Percentiles rank a stretch among this genome's conserved stretches.
These are phyloP conservation scores for Drosophila miranda DNA, from an alignment of 1,140 invertebrate genomes.

Conservation along the genomic window DNA sequence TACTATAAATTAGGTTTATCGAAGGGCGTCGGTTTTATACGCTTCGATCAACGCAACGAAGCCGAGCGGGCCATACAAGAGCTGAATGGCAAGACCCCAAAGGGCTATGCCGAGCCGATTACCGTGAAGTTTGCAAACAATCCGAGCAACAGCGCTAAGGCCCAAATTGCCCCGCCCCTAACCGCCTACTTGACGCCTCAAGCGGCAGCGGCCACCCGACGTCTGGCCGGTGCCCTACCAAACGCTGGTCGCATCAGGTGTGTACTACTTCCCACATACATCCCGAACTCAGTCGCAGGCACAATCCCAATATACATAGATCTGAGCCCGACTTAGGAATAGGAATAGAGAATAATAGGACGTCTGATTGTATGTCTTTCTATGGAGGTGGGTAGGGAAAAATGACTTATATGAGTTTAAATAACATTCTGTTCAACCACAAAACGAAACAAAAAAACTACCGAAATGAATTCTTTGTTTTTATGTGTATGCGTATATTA, in stretches of 20 bases:
- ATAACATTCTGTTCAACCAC: neutral
- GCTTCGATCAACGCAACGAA: slow-evolving; percentile 85
- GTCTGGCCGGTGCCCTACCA: slow-evolving; percentile 74
- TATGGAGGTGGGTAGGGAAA: too few species aligned
- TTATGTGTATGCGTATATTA: neutral
- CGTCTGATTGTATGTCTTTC: neutral
- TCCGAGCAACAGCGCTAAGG: slow-evolving; percentile 86
- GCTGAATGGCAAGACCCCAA: slow-evolving; percentile 85
- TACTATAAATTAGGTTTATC: slow-evolving; percentile 83
- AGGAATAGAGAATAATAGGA: too few species aligned
- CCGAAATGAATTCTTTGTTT: neutral
- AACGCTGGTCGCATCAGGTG: slow-evolving; percentile 80
- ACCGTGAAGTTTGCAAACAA: slow-evolving; percentile 86
- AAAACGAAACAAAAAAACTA: neutral
- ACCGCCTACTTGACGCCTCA: slow-evolving; percentile 83
- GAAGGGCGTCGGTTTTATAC: slow-evolving; percentile 85
- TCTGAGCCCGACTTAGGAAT: too few species aligned
- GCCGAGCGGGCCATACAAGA: slow-evolving; percentile 85
- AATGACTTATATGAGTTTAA: too few species aligned
- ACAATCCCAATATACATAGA: too few species aligned
- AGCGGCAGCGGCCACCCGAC: slow-evolving; percentile 76
- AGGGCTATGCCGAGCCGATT: slow-evolving; percentile 84
- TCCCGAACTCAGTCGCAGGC: too few species aligned
- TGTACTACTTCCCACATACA: slow-evolving; percentile 12
- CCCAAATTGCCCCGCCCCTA: slow-evolving; percentile 83